phyloP scores from a whole-genome alignment of 2,888 invertebrate genomes.

The Mylabris sibirica region DNA sequence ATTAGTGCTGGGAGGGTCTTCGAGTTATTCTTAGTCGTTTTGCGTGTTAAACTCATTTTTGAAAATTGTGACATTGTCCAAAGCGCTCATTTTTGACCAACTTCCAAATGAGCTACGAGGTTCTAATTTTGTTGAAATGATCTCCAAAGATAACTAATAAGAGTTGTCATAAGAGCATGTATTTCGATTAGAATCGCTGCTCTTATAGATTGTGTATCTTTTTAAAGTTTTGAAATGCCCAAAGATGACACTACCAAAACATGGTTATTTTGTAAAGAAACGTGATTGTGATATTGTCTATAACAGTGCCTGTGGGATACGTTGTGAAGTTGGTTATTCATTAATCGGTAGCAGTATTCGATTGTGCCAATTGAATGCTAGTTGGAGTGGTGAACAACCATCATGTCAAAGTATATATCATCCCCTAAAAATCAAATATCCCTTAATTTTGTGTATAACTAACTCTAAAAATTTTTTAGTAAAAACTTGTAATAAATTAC shows the following conservation, averaged over 20 bases:
- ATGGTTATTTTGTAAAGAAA: slow-evolving; percentile 72
- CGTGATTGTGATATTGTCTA: slow-evolving; percentile 70
- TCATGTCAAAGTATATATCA: slow-evolving; percentile 66
- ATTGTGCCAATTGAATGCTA: slow-evolving; percentile 70
- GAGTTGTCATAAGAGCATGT: too few species aligned
- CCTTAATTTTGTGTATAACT: background rate
- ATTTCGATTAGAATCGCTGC: background rate
- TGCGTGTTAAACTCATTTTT: too few species aligned
- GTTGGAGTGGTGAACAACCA: slow-evolving; percentile 72
- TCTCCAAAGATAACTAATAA: too few species aligned
- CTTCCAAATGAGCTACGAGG: too few species aligned
- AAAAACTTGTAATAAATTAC: slow-evolving; percentile 68
- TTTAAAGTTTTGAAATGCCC: slow-evolving; percentile 67
- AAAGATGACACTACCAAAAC: slow-evolving; percentile 66
- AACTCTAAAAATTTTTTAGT: slow-evolving; percentile 61
- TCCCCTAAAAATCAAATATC: background rate
- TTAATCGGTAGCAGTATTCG: slow-evolving; percentile 64
- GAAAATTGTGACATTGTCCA: too few species aligned
- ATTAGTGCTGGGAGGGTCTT: too few species aligned
- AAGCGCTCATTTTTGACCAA: too few species aligned
- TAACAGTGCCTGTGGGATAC: slow-evolving; percentile 74
- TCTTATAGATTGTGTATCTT: background rate
- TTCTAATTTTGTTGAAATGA: too few species aligned
- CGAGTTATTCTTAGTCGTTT: too few species aligned
- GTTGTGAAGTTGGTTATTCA: slow-evolving; percentile 71